These are phyloP conservation scores for Lordiphosa mommai DNA, from an alignment of 1,140 invertebrate genomes.

Conservation along the genomic window DNA sequence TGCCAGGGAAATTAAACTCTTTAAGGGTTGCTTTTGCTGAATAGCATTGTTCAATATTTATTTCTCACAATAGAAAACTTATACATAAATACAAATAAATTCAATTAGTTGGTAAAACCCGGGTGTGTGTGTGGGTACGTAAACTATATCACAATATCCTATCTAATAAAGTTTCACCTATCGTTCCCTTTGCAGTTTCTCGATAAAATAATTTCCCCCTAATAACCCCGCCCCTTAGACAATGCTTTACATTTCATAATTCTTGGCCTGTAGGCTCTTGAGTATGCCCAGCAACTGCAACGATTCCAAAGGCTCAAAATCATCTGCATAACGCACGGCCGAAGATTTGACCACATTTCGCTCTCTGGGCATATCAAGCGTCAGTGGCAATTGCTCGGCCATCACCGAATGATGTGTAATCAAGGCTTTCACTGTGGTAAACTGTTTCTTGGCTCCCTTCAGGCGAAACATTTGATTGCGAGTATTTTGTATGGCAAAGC, in stretches of 20 bases:
- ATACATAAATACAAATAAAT: constrained; percentile 31
- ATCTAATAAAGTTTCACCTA: constrained; percentile 56
- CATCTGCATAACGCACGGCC: constrained; percentile 65
- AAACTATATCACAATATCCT: constrained; percentile 62
- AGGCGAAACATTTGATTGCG: constrained; percentile 60
- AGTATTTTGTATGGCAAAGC: constrained; percentile 47
- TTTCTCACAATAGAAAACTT: constrained; percentile 51
- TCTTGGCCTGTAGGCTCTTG: constrained; percentile 61
- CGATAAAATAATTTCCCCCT: constrained; percentile 7
- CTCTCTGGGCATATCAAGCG: constrained; percentile 88
- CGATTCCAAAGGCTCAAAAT: constrained; percentile 70
- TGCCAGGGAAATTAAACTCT: constrained; percentile 10
- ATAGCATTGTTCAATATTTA: constrained; percentile 50
- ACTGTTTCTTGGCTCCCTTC: constrained; percentile 97
- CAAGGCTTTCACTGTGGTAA: constrained; percentile 91
- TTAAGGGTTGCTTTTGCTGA: constrained; percentile 49
- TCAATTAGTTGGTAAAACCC: constrained; percentile 37
- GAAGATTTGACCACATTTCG: constrained; percentile 40
- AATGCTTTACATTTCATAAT: constrained; percentile 45
- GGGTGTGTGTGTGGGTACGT: constrained; percentile 14
- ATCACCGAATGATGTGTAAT: constrained; percentile 97
- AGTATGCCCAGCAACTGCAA: constrained; percentile 68
- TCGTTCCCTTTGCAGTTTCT: constrained; percentile 68
- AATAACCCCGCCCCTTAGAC: background rate
- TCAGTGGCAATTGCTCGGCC: constrained; percentile 95